Base-by-base conservation (phyloP, 2,113 vertebrate species). In the Clarias gariepinus region DNA sequence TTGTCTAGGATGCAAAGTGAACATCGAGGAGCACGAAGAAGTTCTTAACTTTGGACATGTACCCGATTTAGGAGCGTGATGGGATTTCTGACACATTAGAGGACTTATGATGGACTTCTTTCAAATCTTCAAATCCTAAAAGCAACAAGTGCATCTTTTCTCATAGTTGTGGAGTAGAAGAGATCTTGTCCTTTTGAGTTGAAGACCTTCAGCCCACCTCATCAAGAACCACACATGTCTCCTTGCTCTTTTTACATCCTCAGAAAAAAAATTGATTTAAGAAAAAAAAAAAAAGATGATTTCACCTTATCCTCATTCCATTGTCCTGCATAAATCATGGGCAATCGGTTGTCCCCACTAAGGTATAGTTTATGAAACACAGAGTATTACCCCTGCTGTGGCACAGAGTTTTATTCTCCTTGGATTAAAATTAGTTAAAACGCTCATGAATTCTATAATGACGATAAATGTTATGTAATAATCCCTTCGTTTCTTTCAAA, bases 401-500 rank as follows among this genome's bases (percentile, higher is more conserved):
- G 52, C n/a, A 30, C 53, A 28, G 53, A 53, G 19, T 57, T 77
- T 25, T 23, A 78, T 33, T 21, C 11, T 79, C 2, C 16, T 58
- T 58, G 28, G 18, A 36, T 16, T 21, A 55, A 58, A 18, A 21
- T 58, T 2, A 23, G 53, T 58, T 11, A 79, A 21, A 55, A 58
- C 53, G 2, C 33, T 58, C n/a, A 57, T 78, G 53, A 57, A 79
- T 79, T 10, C 6, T 90, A 89, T 91, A 68, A 47, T 92, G 90
- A 92, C 92, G 76, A 90, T 89, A 91, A 91, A 89, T 90, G 88
- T 91, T 91, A 15, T 41, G 82, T 86, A 74, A 83, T 91, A 89
- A 92, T 92, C 82, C 78, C 81, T 80, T 88, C 69, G 86, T 85
- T 89, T 87, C 86, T 87, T 86, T 82, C 69, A 64, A 16, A 11